phyloP scores from a whole-genome alignment of 2,888 invertebrate species.

The Drosophila neotestacea region DNA sequence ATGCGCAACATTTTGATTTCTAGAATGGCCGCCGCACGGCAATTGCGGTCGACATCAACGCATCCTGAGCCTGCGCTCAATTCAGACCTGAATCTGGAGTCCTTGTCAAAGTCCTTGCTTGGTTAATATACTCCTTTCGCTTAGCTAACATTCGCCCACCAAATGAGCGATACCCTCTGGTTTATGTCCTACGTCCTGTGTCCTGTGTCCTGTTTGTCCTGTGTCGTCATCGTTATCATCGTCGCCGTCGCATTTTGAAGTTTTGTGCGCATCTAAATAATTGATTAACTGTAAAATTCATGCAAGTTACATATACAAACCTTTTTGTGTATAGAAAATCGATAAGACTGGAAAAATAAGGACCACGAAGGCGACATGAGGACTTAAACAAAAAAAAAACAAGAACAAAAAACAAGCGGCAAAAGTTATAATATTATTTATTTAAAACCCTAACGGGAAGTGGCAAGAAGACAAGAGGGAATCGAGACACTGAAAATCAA shows the following conservation, averaged over 20 bases:
- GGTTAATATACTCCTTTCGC: slow-evolving; percentile 42
- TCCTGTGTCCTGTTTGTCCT: slow-evolving; percentile 15
- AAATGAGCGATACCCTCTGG: slow-evolving; percentile 25
- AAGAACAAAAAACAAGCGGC: slow-evolving; percentile 25
- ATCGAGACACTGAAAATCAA: slow-evolving; percentile 44
- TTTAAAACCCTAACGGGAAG: slow-evolving; percentile 52
- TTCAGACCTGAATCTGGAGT: not conserved
- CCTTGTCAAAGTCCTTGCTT: slow-evolving; percentile 15
- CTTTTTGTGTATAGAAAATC: slow-evolving; percentile 58
- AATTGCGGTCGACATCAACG: slow-evolving; percentile 53
- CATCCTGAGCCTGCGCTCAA: slow-evolving; percentile 11
- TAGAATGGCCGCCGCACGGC: slow-evolving; percentile 56
- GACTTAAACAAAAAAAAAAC: slow-evolving; percentile 38
- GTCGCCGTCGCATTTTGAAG: slow-evolving; percentile 63
- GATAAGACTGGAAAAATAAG: slow-evolving; percentile 69
- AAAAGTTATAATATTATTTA: slow-evolving; percentile 69
- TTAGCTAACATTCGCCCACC: slow-evolving; percentile 47
- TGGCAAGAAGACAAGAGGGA: not conserved
- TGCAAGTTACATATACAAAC: slow-evolving; percentile 50
- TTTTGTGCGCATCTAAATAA: slow-evolving; percentile 80
- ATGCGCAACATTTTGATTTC: slow-evolving; percentile 74
- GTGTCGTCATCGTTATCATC: slow-evolving; percentile 30
- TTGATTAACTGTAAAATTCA: slow-evolving; percentile 74
- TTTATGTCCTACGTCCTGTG: slow-evolving; percentile 2
- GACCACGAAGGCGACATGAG: slow-evolving; percentile 58